These are phyloP conservation scores for Meiosimyza decipiens DNA, from an alignment of 2,888 invertebrate species.

Conservation along the genomic window DNA sequence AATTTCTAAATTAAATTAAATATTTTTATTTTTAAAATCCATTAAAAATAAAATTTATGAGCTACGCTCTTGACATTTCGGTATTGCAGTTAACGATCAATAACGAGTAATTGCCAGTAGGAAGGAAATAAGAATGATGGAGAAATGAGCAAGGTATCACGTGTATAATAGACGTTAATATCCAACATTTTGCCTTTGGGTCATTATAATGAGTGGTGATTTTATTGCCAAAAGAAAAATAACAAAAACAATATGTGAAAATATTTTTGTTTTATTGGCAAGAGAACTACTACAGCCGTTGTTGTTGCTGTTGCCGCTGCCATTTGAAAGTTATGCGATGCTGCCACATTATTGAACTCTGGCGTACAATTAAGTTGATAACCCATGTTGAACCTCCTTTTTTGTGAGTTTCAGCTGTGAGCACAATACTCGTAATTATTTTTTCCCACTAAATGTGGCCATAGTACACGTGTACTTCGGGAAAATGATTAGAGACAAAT, in stretches of 20 bases:
- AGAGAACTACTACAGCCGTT: background rate
- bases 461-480: too few relatives aligned
- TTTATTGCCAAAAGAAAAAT: background rate
- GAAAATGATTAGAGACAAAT: too few relatives aligned
- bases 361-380: constrained; percentile 25
- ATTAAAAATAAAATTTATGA: constrained; percentile 6
- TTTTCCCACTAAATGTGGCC: background rate
- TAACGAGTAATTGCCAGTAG: too few relatives aligned
- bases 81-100: background rate
- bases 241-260: background rate
- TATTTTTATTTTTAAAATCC: background rate
- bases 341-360: constrained; percentile 24
- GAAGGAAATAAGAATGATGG: background rate
- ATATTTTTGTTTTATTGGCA: background rate
- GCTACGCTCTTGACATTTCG: background rate
- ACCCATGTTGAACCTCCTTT: constrained; percentile 14
- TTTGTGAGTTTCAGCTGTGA: constrained; percentile 16
- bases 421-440: background rate
- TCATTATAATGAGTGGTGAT: constrained; percentile 19
- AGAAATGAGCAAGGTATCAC: background rate
- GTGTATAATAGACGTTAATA: constrained; percentile 20
- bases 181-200: constrained; percentile 17
- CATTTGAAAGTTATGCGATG: background rate
- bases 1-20: too few relatives aligned
- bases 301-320: background rate